Base-by-base conservation (phyloP, 2,113 vertebrate genomes). In the Datnioides undecimradiatus region DNA sequence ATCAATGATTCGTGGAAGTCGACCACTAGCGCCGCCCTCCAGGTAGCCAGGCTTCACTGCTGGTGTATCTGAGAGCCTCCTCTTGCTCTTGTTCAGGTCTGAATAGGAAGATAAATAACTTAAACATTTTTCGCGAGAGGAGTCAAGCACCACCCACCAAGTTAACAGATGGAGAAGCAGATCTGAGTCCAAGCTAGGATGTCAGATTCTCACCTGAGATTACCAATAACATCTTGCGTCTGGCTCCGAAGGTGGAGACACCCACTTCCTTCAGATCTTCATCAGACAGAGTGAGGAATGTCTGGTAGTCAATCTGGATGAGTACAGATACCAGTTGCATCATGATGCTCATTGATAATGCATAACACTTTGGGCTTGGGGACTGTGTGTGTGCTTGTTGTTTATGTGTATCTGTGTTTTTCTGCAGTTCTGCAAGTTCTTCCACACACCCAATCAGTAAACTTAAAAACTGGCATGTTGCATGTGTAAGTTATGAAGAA, bases 251-350 rank as follows among this genome's bases (percentile, higher is more conserved):
- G 3, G 95, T 96, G 69, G 83, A 91, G 29, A 96, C 91, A 0
- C 95, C 95, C 41, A 96, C 94, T 87, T 96, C 95, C 76, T 96
- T 96, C 66, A 96, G 90, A 70, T 96, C 95, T 3, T 95, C 94
- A 29, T 95, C 95, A 41, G 95, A 95, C 55, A 96, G 92, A 16
- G 95, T 95, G 57, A 96, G 91, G 83, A 96, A 96, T 2, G 95
- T 95, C 85, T 95, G 95, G 81, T 92, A 95, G 87, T 96, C 95
- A 9, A 96, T 95, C 95, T 96, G 87, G 54, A 54, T 34, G 63
- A 68, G 71, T 0, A 40, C 25, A 76, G 46, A 68, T 1, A 21
- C 19, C 57, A 49, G 23, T 58, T 72, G 48, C 41, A 77, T 73
- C 27, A 78, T 19, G 23, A 75, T 23, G 49, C 29, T 76, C 36